phyloP scores from a whole-genome alignment of 2,113 vertebrate species.

The Passer domesticus region DNA sequence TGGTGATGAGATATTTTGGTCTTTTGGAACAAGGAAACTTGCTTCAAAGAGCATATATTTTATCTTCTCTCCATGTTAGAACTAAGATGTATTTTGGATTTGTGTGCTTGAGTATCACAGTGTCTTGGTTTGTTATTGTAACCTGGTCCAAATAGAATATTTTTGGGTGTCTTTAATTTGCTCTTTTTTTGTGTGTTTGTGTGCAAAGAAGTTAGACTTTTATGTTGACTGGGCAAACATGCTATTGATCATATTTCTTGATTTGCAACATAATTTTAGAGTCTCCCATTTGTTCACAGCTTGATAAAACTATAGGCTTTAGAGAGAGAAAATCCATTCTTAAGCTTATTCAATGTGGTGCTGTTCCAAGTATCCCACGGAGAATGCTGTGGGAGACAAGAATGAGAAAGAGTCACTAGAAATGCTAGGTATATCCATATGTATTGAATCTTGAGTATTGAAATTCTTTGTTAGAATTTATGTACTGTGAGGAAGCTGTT shows the following conservation, averaged over 20 bases:
- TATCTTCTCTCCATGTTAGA: neutral
- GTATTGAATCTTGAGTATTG: neutral
- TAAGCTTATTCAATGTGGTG: neutral
- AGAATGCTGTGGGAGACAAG: neutral
- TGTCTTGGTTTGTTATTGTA: neutral
- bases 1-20: neutral
- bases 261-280: neutral
- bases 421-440: neutral
- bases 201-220: neutral
- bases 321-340: neutral
- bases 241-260: neutral
- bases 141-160: neutral
- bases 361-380: neutral
- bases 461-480: neutral
- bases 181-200: neutral
- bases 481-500: neutral
- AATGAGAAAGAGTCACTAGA: neutral
- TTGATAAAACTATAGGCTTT: neutral
- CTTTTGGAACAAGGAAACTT: neutral
- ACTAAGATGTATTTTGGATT: neutral
- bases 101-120: neutral
- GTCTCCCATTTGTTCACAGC: neutral
- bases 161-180: neutral
- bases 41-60: neutral
- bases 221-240: neutral